Evolutionary conservation across 1,140 invertebrate species (phyloP), one percentile per base, ranked within the genome.

Genomic region (Pogonomyrmex barbatus): DNA sequence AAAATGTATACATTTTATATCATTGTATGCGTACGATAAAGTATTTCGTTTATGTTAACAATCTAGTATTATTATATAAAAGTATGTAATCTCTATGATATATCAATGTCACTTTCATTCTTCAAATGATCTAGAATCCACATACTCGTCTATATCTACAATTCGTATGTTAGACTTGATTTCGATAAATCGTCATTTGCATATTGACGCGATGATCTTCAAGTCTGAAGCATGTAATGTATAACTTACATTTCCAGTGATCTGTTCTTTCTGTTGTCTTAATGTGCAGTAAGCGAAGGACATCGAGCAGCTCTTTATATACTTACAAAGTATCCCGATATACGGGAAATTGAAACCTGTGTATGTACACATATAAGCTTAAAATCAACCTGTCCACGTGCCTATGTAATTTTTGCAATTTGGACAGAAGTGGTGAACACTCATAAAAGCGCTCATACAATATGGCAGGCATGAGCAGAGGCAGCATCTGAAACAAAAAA

Each of bases 381-480:
- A 73, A 36, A 85, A 90, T 95, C 93, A 95, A 88, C 94, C 93
- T 86, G 95, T 95, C 93, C 95, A 96, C 24, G 94, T 94, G 45
- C 95, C 95, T 39, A 96, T 94, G 79, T 94, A 95, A 33, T 88
- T 93, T 85, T 95, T 95, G 78, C 95, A 96, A 62, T 94, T 94
- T 10, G 95, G 95, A 91, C 95, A 96, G 60, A 94, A 93, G 73
- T 96, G 95, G 85, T 95, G 93, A 12, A 95, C 93, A 24, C 92
- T 95, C 91, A 94, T 93, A 60, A 95, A 95, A 8, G 92, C 93
- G 85, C 93, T 95, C 92, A 95, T 94, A 89, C 95, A 96, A 81
- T 95, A 96, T 10, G 95, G 95, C 82, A 96, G 89, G 82, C 95
- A 95, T 8, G 95, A 95, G 85, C 95, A 96, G 12, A 95, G 89